These are phyloP conservation scores for Drosophila maculinotata DNA, from an alignment of 2,888 invertebrate species.

Conservation along the genomic window DNA sequence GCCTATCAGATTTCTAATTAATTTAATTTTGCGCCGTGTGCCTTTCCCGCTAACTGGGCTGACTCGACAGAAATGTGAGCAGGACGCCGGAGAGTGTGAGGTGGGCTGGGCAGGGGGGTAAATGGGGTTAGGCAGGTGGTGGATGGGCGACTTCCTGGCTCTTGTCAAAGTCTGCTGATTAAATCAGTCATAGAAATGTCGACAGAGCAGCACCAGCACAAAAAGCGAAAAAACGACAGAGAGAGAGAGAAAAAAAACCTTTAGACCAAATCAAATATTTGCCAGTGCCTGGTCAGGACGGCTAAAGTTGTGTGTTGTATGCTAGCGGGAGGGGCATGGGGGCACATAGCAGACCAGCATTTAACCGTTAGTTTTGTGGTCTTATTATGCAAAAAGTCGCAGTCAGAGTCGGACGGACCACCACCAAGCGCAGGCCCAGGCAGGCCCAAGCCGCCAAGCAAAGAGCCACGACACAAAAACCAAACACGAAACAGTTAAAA, in stretches of 20 bases:
- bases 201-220: constrained; percentile 54
- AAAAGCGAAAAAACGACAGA: constrained; percentile 25
- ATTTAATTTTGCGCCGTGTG: constrained; percentile 73
- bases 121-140: constrained; percentile 45
- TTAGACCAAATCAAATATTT: constrained; percentile 81
- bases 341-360: constrained; percentile 57
- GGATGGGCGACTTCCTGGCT: constrained; percentile 74
- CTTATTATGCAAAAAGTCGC: constrained; percentile 79
- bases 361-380: constrained; percentile 81
- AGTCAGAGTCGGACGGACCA: constrained; percentile 68
- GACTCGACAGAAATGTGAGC: constrained; percentile 64
- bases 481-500: constrained; percentile 80
- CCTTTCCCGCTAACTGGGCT: constrained; percentile 47
- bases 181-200: constrained; percentile 82
- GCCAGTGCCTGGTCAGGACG: constrained; percentile 57
- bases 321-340: not conserved
- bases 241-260: constrained; percentile 56
- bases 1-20: constrained; percentile 81
- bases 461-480: constrained; percentile 69
- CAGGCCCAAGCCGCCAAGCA: constrained; percentile 49
- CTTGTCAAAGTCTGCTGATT: constrained; percentile 81
- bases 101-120: constrained; percentile 1
- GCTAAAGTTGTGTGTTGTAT: constrained; percentile 16
- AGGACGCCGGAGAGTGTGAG: not conserved
- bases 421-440: constrained; percentile 53